A percentile compares a stretch with the other conserved stretches of the same genome.
phyloP scores from a whole-genome alignment of 2,113 vertebrate species.

The Mobula birostris region DNA sequence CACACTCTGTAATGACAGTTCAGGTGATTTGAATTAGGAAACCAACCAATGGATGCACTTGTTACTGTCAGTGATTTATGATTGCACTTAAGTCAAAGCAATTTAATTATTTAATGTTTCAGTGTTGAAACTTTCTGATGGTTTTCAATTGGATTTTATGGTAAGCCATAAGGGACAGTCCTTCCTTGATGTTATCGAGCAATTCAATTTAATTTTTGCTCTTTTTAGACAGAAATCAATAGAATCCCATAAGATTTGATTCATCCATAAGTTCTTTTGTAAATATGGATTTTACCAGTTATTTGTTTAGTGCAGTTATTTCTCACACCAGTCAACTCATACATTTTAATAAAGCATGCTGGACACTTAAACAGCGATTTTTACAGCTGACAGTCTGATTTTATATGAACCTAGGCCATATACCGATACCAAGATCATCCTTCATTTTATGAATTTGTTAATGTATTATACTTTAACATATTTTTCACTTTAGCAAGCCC shows the following conservation, averaged over 20 bases:
- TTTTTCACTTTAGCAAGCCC: neutral
- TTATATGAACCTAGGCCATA: neutral
- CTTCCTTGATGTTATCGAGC: neutral
- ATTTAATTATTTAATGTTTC: neutral
- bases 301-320: neutral
- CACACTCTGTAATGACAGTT: neutral
- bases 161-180: neutral
- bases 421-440: neutral
- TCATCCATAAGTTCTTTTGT: neutral
- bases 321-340: neutral
- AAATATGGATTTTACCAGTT: constrained; percentile 12
- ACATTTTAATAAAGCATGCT: constrained; percentile 12
- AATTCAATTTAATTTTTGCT: constrained; percentile 15
- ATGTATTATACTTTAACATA: neutral
- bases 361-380: neutral
- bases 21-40: neutral
- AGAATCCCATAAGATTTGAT: neutral
- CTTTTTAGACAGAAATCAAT: neutral
- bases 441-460: neutral
- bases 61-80: neutral
- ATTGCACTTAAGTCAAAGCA: neutral
- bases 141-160: constrained; percentile 10
- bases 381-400: neutral
- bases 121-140: neutral
- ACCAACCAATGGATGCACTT: neutral